A percentile compares a stretch with the other conserved stretches of the same genome.
phyloP scores from a whole-genome alignment of 2,888 invertebrate species.

The Callosobruchus maculatus region DNA sequence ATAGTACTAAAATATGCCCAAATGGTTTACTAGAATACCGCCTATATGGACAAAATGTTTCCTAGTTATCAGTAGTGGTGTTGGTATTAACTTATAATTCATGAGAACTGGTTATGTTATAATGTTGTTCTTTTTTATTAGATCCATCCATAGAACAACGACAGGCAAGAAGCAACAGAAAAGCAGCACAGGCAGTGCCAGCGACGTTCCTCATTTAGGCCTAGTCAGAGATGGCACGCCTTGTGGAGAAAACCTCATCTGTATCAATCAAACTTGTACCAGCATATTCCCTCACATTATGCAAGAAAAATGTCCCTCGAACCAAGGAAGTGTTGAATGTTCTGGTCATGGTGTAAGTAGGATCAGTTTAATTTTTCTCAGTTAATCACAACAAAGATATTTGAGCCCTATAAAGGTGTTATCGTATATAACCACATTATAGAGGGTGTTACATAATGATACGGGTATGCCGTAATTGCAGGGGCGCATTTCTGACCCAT shows the following conservation, averaged over 20 bases:
- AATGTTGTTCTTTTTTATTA: constrained; percentile 21
- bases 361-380: not conserved
- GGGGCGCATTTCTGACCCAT: no score
- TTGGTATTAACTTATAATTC: no score
- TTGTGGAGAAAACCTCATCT: constrained; percentile 89
- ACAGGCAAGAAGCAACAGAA: constrained; percentile 63
- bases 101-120: no score
- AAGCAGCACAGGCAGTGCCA: constrained; percentile 8
- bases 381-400: not conserved
- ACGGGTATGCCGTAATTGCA: no score
- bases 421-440: no score
- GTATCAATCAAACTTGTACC: constrained; percentile 90
- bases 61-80: no score
- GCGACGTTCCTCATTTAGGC: constrained; percentile 70
- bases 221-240: constrained; percentile 91
- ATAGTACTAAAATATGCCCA: no score
- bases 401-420: no score
- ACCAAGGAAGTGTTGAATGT: constrained; percentile 84
- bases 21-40: no score
- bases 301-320: constrained; percentile 85
- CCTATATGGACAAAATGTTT: no score
- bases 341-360: constrained; percentile 89
- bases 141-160: constrained; percentile 60
- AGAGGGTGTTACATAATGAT: no score
- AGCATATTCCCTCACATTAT: constrained; percentile 81